Evolutionary conservation across 2,797 vertebrate species (phyloP).

Genomic region (Halcyon leucocephala): DNA sequence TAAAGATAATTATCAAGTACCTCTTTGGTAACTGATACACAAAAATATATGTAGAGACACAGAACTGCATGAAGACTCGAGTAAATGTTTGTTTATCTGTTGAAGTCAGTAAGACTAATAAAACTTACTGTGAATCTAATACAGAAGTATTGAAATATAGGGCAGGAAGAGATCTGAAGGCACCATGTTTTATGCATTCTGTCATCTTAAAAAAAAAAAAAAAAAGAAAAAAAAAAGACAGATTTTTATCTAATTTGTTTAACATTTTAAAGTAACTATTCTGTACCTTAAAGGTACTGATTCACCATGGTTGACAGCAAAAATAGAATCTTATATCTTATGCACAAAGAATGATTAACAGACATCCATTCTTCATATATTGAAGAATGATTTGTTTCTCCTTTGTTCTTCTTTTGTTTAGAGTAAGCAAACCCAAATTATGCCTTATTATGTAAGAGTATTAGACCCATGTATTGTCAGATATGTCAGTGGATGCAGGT

Average conservation of each 20-base stretch:
- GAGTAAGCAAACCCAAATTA: background rate
- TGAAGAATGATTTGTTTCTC: background rate
- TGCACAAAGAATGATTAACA: background rate
- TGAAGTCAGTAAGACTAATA: background rate
- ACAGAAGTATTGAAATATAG: background rate
- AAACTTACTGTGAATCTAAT: background rate
- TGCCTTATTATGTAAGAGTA: background rate
- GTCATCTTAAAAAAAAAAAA: background rate
- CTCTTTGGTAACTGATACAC: background rate
- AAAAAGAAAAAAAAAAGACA: background rate
- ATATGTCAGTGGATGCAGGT: background rate
- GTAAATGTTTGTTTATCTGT: background rate
- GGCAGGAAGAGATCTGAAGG: background rate
- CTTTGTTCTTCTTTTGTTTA: constrained; percentile 10
- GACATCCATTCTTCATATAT: background rate
- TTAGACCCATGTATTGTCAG: background rate
- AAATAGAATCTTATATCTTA: background rate
- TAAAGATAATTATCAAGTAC: background rate
- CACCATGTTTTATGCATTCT: background rate
- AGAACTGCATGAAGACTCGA: background rate
- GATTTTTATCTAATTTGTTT: background rate
- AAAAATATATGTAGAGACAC: background rate
- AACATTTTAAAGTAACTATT: background rate
- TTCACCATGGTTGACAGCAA: background rate
- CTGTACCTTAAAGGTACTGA: background rate